Evolutionary conservation across 2,797 vertebrate species (phyloP), one percentile per base, ranked within the genome.

Genomic region (Distichodus sexfasciatus): DNA sequence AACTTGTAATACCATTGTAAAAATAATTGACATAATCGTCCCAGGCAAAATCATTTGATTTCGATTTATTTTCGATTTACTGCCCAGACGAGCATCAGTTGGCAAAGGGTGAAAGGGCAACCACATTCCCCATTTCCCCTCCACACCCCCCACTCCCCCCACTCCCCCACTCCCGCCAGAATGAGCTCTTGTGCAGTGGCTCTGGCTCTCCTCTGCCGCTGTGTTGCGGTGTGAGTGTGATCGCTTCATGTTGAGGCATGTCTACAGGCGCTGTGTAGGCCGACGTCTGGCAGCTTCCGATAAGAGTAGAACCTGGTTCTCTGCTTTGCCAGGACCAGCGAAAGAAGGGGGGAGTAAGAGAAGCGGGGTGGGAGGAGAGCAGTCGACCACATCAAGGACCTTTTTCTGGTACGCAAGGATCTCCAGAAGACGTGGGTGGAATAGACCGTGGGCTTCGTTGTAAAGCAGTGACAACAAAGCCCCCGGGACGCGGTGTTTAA

Each of bases 211-310:
- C 70, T 64, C 59, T 51, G 75, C 75, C 69, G 75, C 24, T 62
- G 63, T 64, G 67, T 75, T 59, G 41, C 69, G 33, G 36, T 58
- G 58, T 23, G 51, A 57, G 76, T 71, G 48, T 41, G 54, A 77
- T 76, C 78, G 77, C 85, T 87, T 79, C 58, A 69, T 79, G 85
- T 87, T 77, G 79, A 80, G 38, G 78, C 85, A 87, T 80, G 87
- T 85, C 87, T 87, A 71, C 83, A 76, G 87, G 89, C 90, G 82
- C 62, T 87, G 85, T 80, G 84, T 89, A 78, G 87, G 89, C 74
- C 80, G 84, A 84, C 82, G 87, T 88, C 88, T 91, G 90, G 84
- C 86, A 86, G 84, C 71, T 78, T 85, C 80, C 80, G 87, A 91
- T 91, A 90, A 91, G 87, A 85, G 80, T 23, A 55, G 58, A 58